Percentiles rank a stretch among this genome's conserved stretches.
Evolutionary conservation across 2,888 invertebrate genomes (phyloP).

Genomic region (Macrophya alboannulata): DNA sequence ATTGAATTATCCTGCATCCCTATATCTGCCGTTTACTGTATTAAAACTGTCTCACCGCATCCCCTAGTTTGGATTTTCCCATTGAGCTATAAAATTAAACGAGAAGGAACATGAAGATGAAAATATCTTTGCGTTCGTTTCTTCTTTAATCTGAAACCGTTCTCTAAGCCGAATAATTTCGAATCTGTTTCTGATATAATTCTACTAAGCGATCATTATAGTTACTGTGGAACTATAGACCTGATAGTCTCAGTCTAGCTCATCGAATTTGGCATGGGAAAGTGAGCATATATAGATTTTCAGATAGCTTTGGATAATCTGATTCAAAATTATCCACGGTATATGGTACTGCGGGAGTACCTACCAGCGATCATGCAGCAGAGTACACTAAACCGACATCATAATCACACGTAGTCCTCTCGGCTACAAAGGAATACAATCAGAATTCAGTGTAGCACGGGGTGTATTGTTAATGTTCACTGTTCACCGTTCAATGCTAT

Average conservation of each 20-base stretch:
- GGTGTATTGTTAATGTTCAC: constrained; percentile 69
- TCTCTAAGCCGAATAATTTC: background rate
- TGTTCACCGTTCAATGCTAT: constrained; percentile 62
- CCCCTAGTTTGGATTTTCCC: background rate
- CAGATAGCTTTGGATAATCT: constrained; percentile 70
- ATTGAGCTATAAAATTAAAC: background rate
- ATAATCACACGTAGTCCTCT: constrained; percentile 66
- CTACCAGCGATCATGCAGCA: constrained; percentile 59
- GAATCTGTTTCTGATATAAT: background rate
- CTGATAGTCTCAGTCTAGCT: background rate
- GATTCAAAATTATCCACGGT: constrained; percentile 73
- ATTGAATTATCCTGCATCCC: background rate
- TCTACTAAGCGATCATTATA: background rate
- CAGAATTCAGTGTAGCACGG: constrained; percentile 64
- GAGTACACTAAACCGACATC: constrained; percentile 66
- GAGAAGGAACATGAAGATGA: background rate
- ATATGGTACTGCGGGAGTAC: background rate
- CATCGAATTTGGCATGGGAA: constrained; percentile 35
- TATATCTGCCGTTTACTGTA: background rate
- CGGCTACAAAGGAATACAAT: constrained; percentile 65
- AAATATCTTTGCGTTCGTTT: background rate
- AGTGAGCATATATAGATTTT: constrained; percentile 59
- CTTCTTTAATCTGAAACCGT: background rate
- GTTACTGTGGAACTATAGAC: background rate
- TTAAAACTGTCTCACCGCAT: background rate